Evolutionary conservation across 2,113 vertebrate genomes (phyloP), one percentile per base, ranked within the genome.

Genomic region (Hippocampus abdominalis): DNA sequence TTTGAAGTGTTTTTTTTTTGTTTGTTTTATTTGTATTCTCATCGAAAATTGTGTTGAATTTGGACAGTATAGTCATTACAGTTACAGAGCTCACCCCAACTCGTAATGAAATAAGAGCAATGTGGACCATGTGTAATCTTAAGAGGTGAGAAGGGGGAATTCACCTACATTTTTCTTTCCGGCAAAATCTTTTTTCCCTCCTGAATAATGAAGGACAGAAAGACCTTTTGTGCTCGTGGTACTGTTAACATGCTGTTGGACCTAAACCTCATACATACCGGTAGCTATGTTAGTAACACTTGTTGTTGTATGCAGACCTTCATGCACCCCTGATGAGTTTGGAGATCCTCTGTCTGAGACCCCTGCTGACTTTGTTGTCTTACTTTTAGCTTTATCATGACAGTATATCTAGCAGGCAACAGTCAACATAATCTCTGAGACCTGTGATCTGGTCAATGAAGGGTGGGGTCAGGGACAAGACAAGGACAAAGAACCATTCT

Each of bases 381-480:
- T 69, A 69, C 66, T 77, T 69, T 76, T 64, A 48, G 79, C 53
- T 66, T 29, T 69, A 63, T 71, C 48, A 49, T 49, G n/a, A n/a
- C n/a, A n/a, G n/a, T 18, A 69, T 18, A 23, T 18, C 21, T 32
- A 18, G 18, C 1, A 27, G 42, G 64, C 25, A 73, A 49, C 67
- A 65, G 71, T 66, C 63, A 39, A 29, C 23, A 70, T 60, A 67
- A 76, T 73, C 64, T 81, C 89, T 88, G 92, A 93, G 91, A 75
- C 86, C 75, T 76, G 10, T 0, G 0, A 44, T 48, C n/a, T 71
- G 83, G 91, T 91, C 85, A 48, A 80, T 93, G 92, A 93, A 79
- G 90, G 80, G 83, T 84, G 76, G 64, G 73, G 76, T 62, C 74
- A 79, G 5, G 32, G 32, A 36, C 32, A 36, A 36, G 32, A 36